Base-by-base conservation (phyloP, 2,113 vertebrate species). In the Ptychochromis oligacanthus region DNA sequence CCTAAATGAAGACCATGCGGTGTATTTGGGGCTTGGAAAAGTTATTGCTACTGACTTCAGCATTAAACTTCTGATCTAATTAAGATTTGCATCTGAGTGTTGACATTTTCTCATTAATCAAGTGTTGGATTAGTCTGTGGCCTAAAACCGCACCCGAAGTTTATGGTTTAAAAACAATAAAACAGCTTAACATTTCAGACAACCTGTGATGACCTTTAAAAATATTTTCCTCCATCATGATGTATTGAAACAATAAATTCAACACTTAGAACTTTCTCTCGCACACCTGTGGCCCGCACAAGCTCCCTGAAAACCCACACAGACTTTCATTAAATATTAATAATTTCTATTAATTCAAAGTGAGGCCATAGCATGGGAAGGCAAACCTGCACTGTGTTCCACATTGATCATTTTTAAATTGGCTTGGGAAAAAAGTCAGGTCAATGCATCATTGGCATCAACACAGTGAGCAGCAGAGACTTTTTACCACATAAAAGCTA, bases 281-380 rank as follows among this genome's bases (percentile, higher is more conserved):
- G 1, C 1, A 75, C 75, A 89, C 79, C 72, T 85, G 84, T 31
- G 58, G 79, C 79, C 52, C 1, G 3, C 40, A 28, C 64, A 28
- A 18, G 64, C 46, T 67, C 75, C 34, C 78, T 12, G 22, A 62
- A 61, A 61, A 59, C 28, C 76, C 79, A 22, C 79, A 79, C 77
- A 65, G 58, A 3, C 46, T 59, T 49, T 34, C 15, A 4, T 85
- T 60, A 90, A 80, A 77, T 77, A 90, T 84, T 56, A 62, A 92
- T 83, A 6, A 80, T 60, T 79, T 81, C 52, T 56, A 72, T 83
- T 59, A 88, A 82, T 83, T 70, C 28, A 18, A 72, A 72, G 54
- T 72, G 67, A 72, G 26, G 52, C 26, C 67, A 72, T n/a, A 54
- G 67, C 17, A 13, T 18, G 17, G 65, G 49, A 31, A n/a, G 67